Percentiles rank a stretch among this genome's conserved stretches.
These are phyloP conservation scores for Bombus haemorrhoidalis DNA, from an alignment of 1,140 invertebrate species.

Conservation along the genomic window DNA sequence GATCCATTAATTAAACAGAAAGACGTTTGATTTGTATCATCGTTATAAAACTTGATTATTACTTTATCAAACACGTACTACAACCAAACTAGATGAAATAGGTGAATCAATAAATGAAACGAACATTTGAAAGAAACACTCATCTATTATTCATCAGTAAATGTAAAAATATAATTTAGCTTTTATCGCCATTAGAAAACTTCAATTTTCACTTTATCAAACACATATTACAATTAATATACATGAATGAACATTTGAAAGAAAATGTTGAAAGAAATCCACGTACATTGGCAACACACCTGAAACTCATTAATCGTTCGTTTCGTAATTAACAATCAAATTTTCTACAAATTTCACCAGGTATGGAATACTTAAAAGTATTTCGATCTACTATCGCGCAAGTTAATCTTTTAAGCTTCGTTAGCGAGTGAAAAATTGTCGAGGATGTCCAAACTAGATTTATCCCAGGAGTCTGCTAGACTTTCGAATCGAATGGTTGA, in stretches of 20 bases:
- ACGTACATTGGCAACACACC: no score
- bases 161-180: background rate
- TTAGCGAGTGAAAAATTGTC: background rate
- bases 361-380: background rate
- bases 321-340: no score
- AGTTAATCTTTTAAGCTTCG: constrained; percentile 10
- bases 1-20: no score
- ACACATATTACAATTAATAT: no score
- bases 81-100: no score
- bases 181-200: background rate
- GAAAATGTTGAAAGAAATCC: background rate
- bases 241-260: background rate
- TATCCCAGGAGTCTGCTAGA: background rate
- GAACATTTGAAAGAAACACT: background rate
- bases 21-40: background rate
- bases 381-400: background rate
- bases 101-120: no score
- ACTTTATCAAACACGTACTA: background rate
- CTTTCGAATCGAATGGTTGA: background rate
- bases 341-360: background rate
- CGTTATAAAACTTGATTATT: background rate
- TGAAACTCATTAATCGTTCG: no score
- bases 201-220: background rate
- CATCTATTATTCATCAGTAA: background rate
- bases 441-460: background rate